Base-by-base conservation (phyloP, 2,797 vertebrate genomes). In the Petrocephalus schoutedeni region DNA sequence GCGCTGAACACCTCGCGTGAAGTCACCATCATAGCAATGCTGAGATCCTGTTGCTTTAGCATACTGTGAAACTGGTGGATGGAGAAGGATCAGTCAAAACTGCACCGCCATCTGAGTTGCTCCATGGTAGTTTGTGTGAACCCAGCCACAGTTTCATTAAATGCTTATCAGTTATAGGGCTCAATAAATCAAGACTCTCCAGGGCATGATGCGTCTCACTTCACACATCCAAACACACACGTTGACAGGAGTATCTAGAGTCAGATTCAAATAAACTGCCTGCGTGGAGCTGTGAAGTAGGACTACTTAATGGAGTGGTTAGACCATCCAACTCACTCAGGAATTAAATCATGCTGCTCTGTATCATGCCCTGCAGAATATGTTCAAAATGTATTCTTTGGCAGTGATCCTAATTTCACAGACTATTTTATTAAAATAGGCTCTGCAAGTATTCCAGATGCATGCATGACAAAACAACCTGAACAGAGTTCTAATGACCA, bases 1-100 rank as follows among this genome's bases (percentile, higher is more conserved):
- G 96, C 96, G 74, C 94, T 94, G 94, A 97, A 94, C 89, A 99
- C 96, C 93, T 99, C 98, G 53, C 96, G 96, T 0, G 97, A 98
- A 6, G 97, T 97, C 93, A 99, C 98, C 96, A 97, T 97, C 96
- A 99, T 95, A 88, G 98, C 97, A 77, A 97, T 94, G 89, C 94
- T 97, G 89, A 99, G 92, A 91, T 99, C 97, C 93, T 98, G 96
- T 88, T 97, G 96, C 90, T 97, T 98, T 91, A 99, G 93, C 95
- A 97, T 98, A 90, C 96, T 95, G 90, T 99, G 95, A 90, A 96
- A 95, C 98, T 99, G 89, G 88, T 92, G 89, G 28, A 49, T 80
- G 28, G 71, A 16, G 54, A 19, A 80, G 10, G 51, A 80, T 28
- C 45, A 23, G 82, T 84, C 4, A n/a, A 21, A 41, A 21, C 28